Base-by-base conservation (phyloP, 2,888 invertebrate species). In the Stenodema calcarata region DNA sequence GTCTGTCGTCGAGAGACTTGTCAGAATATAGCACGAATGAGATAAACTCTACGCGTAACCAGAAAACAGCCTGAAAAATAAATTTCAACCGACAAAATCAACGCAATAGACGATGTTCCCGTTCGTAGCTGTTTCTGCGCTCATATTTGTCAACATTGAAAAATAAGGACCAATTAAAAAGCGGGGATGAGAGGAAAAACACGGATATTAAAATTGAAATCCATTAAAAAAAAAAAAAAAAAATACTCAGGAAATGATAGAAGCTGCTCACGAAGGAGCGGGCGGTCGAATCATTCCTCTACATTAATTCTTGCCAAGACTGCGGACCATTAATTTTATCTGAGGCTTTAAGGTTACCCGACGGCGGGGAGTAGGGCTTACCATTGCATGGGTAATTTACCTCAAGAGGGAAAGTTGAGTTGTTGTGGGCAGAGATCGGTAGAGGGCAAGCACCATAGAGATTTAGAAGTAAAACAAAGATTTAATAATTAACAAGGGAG, bases 301-400 rank as follows among this genome's bases (percentile, higher is more conserved):
- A 82, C 82, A 82, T 82, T 82, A 82, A 82, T 82, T 70, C 82
- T 82, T 82, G 42, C 69, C 69, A 80, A 80, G 82, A 82, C 82
- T 82, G 62, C 82, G 82, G 82, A 41, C 82, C 82, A 82, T 82
- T 82, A 82, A 82, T 82, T 82, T 82, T 69, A 82, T 82, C 82
- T 62, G 42, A 44, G 70, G 82, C 35, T 82, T 82, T 82, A 62
- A 70, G 82, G 82, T 82, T 82, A 69, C 62, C 62, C 18, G 23
- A 18, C 62, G 44, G 54, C 4, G 28, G 70, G 35, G 23, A 41
- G 70, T n/a, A 16, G 70, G 30, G 54, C 27, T 41, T 23, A 41
- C 70, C 35, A 62, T 82, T 69, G 82, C 82, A 82, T 82, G 82
- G 82, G 54, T 82, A 82, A 82, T 82, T 82, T 82, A 82, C 82